Evolutionary conservation across 2,797 vertebrate species (phyloP).

Genomic region (Enteromius fasciolatus): DNA sequence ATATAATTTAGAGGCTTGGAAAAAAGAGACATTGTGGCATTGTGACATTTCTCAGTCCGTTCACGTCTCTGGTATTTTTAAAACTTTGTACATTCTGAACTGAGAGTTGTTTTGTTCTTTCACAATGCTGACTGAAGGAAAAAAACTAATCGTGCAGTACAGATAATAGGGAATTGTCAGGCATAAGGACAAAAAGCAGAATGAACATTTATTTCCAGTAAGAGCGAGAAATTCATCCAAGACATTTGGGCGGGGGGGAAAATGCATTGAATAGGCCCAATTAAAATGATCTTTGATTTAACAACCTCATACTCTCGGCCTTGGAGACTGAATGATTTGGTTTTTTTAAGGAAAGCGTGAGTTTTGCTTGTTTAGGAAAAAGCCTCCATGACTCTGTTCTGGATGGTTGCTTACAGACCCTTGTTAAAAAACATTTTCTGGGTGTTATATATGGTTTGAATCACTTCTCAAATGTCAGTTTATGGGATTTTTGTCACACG

Average conservation of each 20-base stretch:
- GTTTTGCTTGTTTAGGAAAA: neutral
- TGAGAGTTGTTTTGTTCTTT: constrained; percentile 7
- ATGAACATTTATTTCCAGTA: constrained; percentile 28
- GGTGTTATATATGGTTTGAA: neutral
- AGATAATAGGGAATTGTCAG: constrained; percentile 25
- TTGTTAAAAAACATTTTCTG: neutral
- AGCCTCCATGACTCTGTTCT: neutral
- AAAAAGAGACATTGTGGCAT: neutral
- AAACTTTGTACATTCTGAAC: constrained; percentile 1
- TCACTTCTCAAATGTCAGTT: neutral
- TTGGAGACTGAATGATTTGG: neutral
- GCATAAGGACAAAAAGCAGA: constrained; percentile 9
- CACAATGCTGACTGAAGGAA: neutral
- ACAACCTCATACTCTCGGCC: neutral
- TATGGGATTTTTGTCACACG: neutral
- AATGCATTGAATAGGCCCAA: neutral
- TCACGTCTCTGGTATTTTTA: constrained; percentile 7
- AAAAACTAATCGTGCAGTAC: neutral
- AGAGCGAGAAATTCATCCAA: neutral
- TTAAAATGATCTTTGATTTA: constrained; percentile 3
- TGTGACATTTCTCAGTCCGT: neutral
- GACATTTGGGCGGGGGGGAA: neutral
- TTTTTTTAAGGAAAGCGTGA: neutral
- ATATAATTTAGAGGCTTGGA: neutral
- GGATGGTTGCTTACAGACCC: neutral